Evolutionary conservation across 2,888 invertebrate genomes (phyloP).

Genomic region (Trichogramma dendrolimi): DNA sequence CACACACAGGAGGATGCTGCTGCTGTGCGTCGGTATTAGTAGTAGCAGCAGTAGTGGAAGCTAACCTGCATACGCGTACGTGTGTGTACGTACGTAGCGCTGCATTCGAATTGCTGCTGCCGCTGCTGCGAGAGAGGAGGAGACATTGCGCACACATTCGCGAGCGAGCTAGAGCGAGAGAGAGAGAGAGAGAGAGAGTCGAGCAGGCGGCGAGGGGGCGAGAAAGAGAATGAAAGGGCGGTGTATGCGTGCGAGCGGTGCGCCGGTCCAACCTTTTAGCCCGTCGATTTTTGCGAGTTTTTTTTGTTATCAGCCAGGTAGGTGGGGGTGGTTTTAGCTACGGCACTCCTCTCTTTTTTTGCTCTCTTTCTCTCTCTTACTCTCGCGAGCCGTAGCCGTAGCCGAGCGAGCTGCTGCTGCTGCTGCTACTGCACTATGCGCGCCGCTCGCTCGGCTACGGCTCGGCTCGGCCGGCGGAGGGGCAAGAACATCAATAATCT

Average conservation of each 20-base stretch:
- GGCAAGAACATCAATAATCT: constrained; percentile 52
- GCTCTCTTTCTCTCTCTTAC: constrained; percentile 27
- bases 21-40: too few relatives aligned
- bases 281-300: constrained; percentile 51
- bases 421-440: constrained; percentile 12
- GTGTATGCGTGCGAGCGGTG: constrained; percentile 40
- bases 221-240: constrained; percentile 34
- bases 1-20: constrained; percentile 4
- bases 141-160: too few relatives aligned
- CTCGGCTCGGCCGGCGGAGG: constrained; percentile 47
- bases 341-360: constrained; percentile 36
- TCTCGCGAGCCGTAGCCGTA: constrained; percentile 4
- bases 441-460: constrained; percentile 29
- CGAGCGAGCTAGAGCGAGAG: constrained; percentile 5
- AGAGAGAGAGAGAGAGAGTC: constrained; percentile 21
- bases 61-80: too few relatives aligned
- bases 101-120: too few relatives aligned
- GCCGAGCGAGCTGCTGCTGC: too few relatives aligned
- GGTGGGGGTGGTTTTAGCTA: constrained; percentile 35
- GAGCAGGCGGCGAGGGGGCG: constrained; percentile 23
- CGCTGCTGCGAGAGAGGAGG: too few relatives aligned
- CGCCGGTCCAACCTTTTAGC: constrained; percentile 44
- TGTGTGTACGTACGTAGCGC: too few relatives aligned
- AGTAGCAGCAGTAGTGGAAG: too few relatives aligned
- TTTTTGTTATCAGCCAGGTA: constrained; percentile 36